phyloP scores from a whole-genome alignment of 1,140 invertebrate species.

The Tetramorium parvispinum region DNA sequence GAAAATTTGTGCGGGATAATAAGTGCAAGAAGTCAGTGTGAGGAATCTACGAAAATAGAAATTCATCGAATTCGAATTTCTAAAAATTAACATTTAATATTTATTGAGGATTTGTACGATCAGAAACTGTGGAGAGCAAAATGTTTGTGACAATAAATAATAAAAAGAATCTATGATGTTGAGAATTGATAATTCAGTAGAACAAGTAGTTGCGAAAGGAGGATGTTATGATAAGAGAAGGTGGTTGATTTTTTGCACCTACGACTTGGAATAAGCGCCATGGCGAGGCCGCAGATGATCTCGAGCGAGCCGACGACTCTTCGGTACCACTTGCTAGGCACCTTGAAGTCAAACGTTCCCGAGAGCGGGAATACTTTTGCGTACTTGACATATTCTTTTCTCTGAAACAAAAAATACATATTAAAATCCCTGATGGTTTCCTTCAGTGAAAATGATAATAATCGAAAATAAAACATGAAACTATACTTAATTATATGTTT shows the following conservation, averaged over 20 bases:
- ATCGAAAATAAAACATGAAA: neutral
- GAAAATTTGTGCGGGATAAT: neutral
- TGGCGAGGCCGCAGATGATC: conserved; percentile 94
- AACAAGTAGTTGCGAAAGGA: neutral
- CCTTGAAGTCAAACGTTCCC: conserved; percentile 92
- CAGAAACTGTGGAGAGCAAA: neutral
- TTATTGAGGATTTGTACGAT: neutral
- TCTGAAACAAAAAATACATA: conserved; percentile 87
- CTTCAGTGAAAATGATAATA: neutral
- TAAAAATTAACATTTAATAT: neutral
- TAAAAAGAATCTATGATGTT: neutral
- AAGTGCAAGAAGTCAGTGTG: neutral
- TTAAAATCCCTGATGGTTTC: neutral
- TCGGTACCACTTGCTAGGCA: conserved; percentile 97
- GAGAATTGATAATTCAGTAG: conserved; percentile 3
- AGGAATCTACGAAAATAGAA: neutral
- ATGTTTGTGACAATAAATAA: neutral
- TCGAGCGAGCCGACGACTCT: conserved; percentile 95
- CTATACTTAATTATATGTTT: neutral
- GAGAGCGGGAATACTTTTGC: conserved; percentile 98
- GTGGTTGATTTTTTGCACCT: conserved; percentile 83
- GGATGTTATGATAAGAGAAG: neutral
- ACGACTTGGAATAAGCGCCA: conserved; percentile 96
- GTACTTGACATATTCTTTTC: conserved; percentile 98
- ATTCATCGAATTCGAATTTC: neutral